Conservation (phyloP, 2,888 invertebrate species). For the Epistrophe grossulariae region DNA sequence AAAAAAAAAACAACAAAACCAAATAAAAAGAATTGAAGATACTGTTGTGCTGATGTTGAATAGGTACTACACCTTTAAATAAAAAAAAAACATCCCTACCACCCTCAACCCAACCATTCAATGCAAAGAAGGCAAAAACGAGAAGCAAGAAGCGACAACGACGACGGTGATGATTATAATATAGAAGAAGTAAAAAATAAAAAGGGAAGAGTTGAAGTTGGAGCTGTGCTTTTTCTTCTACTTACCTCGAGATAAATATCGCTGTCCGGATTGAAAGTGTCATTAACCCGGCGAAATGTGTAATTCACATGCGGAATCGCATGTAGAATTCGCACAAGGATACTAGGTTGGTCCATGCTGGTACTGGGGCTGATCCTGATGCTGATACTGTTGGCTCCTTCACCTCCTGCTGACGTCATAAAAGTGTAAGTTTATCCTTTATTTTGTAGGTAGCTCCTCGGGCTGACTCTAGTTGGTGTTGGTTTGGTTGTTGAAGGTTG, state of each 20-base stretch:
- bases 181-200: slow-evolving; percentile 22
- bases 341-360: slow-evolving; percentile 90
- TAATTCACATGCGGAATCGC: slow-evolving; percentile 96
- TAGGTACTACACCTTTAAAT: slow-evolving; percentile 40
- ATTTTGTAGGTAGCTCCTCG: slow-evolving; percentile 32
- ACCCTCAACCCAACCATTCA: background rate
- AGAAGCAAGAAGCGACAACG: slow-evolving; percentile 13
- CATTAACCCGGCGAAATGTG: slow-evolving; percentile 94
- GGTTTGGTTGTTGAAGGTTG: slow-evolving; percentile 66
- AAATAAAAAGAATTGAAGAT: slow-evolving; percentile 55
- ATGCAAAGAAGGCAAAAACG: slow-evolving; percentile 9
- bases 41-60: slow-evolving; percentile 35
- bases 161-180: slow-evolving; percentile 32
- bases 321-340: slow-evolving; percentile 94
- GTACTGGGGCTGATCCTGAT: slow-evolving; percentile 24
- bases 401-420: slow-evolving; percentile 71
- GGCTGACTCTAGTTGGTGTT: slow-evolving; percentile 4
- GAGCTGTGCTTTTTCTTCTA: slow-evolving; percentile 54
- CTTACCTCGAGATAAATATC: slow-evolving; percentile 95
- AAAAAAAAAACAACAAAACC: slow-evolving; percentile 15
- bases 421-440: slow-evolving; percentile 74
- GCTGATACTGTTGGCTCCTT: slow-evolving; percentile 59
- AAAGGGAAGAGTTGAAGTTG: slow-evolving; percentile 44
- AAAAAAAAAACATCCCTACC: slow-evolving; percentile 12
- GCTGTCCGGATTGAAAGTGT: slow-evolving; percentile 95